Conservation (phyloP, 2,888 invertebrate genomes). For the Celastrina argiolus region DNA sequence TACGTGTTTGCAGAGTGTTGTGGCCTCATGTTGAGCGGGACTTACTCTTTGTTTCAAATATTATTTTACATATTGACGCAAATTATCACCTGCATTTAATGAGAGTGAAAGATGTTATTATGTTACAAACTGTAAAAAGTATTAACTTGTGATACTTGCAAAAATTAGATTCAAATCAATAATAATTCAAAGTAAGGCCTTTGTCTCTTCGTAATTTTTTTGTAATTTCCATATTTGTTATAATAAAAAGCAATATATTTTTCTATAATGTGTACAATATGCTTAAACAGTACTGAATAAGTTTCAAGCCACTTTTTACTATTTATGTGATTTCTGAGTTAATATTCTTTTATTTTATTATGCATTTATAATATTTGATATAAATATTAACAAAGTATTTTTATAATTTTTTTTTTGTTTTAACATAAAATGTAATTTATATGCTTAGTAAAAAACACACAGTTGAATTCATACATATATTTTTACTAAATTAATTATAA, state of each 20-base stretch:
- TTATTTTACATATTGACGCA: not conserved
- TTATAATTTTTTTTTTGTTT: too few relatives aligned
- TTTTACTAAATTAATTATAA: too few relatives aligned
- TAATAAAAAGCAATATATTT: not conserved
- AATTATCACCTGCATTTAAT: slow-evolving; percentile 5
- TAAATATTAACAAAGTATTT: too few relatives aligned
- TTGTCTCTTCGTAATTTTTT: not conserved
- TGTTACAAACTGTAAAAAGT: too few relatives aligned
- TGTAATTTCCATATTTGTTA: not conserved
- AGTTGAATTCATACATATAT: too few relatives aligned
- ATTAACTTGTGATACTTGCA: too few relatives aligned
- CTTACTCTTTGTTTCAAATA: not conserved
- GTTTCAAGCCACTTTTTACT: not conserved
- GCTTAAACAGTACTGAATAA: not conserved
- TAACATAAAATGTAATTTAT: too few relatives aligned
- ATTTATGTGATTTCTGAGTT: not conserved
- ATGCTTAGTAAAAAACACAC: too few relatives aligned
- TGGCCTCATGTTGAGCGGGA: not conserved
- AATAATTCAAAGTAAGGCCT: too few relatives aligned
- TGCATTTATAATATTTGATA: not conserved
- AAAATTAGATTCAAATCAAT: too few relatives aligned
- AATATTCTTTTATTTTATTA: not conserved
- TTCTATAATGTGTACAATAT: not conserved
- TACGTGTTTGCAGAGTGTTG: slow-evolving; percentile 14
- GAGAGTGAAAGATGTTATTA: too few relatives aligned